These are phyloP conservation scores for Erpetoichthys calabaricus DNA, from an alignment of 2,797 vertebrate genomes.

Conservation along the genomic window DNA sequence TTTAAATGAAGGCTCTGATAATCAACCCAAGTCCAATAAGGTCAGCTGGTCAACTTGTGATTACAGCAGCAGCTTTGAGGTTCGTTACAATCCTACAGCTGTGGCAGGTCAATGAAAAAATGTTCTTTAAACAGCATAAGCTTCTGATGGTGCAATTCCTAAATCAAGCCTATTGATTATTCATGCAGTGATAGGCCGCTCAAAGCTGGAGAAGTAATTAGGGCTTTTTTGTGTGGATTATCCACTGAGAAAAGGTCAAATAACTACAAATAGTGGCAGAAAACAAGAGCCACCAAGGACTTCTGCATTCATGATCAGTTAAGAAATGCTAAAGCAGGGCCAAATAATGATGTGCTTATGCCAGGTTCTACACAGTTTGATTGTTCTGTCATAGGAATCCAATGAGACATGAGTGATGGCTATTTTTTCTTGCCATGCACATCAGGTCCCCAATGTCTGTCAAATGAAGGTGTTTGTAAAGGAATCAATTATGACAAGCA, in stretches of 20 bases:
- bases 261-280: constrained; percentile 79
- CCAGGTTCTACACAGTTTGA: constrained; percentile 55
- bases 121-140: constrained; percentile 59
- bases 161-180: constrained; percentile 92
- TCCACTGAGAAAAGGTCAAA: constrained; percentile 93
- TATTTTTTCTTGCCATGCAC: constrained; percentile 49
- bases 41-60: constrained; percentile 66
- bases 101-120: constrained; percentile 62
- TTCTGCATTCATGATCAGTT: constrained; percentile 47
- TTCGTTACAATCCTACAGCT: constrained; percentile 49
- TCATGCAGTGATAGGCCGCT: constrained; percentile 60
- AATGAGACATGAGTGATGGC: constrained; percentile 60
- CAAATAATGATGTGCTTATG: constrained; percentile 66
- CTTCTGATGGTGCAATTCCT: constrained; percentile 80
- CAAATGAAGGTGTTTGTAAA: constrained; percentile 53
- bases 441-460: constrained; percentile 49
- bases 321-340: constrained; percentile 59
- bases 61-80: constrained; percentile 49
- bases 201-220: constrained; percentile 94
- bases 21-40: constrained; percentile 70
- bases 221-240: constrained; percentile 94
- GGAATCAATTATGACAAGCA: constrained; percentile 50
- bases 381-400: constrained; percentile 67
- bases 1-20: constrained; percentile 58
- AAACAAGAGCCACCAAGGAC: constrained; percentile 59